Conservation (phyloP, 2,113 vertebrate genomes). For the Clarias macrocephalus region DNA sequence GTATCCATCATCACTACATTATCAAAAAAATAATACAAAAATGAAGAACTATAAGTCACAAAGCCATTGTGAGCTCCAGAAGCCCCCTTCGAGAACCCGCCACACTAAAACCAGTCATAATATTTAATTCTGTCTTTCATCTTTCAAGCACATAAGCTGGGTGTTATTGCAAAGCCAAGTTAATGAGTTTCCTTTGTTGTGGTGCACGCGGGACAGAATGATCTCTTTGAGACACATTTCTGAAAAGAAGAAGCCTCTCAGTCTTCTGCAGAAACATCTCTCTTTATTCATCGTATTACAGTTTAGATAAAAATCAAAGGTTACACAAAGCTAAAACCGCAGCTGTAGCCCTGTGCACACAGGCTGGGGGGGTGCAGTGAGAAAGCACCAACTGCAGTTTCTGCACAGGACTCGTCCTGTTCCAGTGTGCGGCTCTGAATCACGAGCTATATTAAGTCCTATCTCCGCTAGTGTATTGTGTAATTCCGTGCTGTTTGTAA, state of each 20-base stretch:
- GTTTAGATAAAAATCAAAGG: constrained; percentile 34
- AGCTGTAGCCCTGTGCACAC: constrained; percentile 17
- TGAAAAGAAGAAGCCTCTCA: constrained; percentile 1
- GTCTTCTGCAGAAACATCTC: not conserved
- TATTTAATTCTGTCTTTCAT: not conserved
- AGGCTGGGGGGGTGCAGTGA: not conserved
- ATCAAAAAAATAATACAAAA: not conserved
- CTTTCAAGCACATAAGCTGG: not conserved
- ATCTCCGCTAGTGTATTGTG: not conserved
- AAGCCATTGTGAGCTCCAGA: not conserved
- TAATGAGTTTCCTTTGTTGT: constrained; percentile 1
- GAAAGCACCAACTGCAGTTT: constrained; percentile 29
- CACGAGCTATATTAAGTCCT: not conserved
- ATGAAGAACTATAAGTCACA: not conserved
- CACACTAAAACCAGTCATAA: not conserved
- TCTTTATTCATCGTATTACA: not conserved
- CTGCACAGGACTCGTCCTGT: not conserved
- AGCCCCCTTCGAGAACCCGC: no score
- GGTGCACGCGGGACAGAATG: no score
- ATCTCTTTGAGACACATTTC: not conserved
- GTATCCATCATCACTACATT: not conserved
- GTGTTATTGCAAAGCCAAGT: not conserved
- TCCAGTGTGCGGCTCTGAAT: not conserved
- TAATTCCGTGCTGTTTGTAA: not conserved
- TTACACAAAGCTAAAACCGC: constrained; percentile 23